Conservation (phyloP, 2,888 invertebrate genomes). For the Mechanitis mazaeus region DNA sequence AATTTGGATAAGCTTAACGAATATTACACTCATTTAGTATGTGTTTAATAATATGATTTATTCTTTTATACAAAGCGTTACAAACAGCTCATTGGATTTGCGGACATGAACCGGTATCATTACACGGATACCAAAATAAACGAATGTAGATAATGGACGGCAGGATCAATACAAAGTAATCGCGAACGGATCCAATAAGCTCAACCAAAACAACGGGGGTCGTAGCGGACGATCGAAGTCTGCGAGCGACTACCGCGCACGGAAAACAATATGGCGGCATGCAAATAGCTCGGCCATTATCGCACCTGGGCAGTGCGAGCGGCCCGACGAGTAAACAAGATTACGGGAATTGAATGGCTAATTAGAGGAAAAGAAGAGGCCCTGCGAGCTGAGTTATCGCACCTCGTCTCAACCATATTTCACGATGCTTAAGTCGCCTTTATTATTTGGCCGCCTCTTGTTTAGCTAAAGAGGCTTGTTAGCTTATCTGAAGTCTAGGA, state of each 20-base stretch:
- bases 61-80: conserved; percentile 29
- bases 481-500: conserved; percentile 68
- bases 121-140: conserved; percentile 70
- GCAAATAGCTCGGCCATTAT: conserved; percentile 76
- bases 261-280: conserved; percentile 76
- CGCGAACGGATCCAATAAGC: conserved; percentile 75
- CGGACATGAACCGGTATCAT: conserved; percentile 63
- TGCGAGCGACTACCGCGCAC: conserved; percentile 37
- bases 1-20: no score
- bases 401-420: conserved; percentile 70
- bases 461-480: conserved; percentile 70
- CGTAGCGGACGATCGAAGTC: conserved; percentile 57
- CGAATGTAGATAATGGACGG: conserved; percentile 74
- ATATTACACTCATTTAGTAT: background rate
- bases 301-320: conserved; percentile 73
- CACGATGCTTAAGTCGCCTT: conserved; percentile 70
- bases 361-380: conserved; percentile 74
- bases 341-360: conserved; percentile 77
- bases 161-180: conserved; percentile 76
- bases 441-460: conserved; percentile 70
- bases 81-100: conserved; percentile 52
- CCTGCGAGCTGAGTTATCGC: conserved; percentile 65
- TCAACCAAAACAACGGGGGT: conserved; percentile 70
- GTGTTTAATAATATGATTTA: conserved; percentile 38
- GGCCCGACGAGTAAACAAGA: conserved; percentile 73